phyloP scores from a whole-genome alignment of 1,140 invertebrate species.

The Harlomillsia oculata region DNA sequence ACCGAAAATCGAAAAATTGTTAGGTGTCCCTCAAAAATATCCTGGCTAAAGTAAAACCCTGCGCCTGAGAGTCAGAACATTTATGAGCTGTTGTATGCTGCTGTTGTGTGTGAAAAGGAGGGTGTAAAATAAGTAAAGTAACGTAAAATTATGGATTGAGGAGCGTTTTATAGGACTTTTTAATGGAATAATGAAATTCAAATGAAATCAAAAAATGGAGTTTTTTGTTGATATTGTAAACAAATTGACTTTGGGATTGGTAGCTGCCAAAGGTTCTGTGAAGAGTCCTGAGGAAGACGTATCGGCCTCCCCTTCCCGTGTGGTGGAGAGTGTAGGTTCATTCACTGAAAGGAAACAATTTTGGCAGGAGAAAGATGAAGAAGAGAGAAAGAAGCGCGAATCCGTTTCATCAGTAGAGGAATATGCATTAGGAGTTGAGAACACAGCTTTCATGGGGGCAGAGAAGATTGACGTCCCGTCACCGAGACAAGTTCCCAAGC shows the following conservation, averaged over 20 bases:
- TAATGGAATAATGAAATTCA: not conserved
- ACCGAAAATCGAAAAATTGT: no score
- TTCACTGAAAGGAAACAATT: slow-evolving; percentile 27
- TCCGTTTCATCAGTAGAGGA: slow-evolving; percentile 28
- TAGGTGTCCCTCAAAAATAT: no score
- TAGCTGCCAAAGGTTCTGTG: not conserved
- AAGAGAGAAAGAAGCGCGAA: slow-evolving; percentile 29
- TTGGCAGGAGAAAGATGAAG: slow-evolving; percentile 30
- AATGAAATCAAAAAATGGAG: not conserved
- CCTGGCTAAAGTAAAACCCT: no score
- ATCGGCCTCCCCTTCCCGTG: slow-evolving; percentile 28
- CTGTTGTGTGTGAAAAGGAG: no score
- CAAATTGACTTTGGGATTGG: not conserved
- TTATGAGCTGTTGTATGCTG: no score
- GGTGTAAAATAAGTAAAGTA: no score
- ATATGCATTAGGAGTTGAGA: slow-evolving; percentile 41
- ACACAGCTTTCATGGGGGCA: slow-evolving; percentile 44
- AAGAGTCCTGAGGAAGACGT: slow-evolving; percentile 12
- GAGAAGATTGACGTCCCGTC: slow-evolving; percentile 38
- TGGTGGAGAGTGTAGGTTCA: slow-evolving; percentile 29
- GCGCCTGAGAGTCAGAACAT: no score
- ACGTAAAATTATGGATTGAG: no score
- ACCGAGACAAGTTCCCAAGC: slow-evolving; percentile 15
- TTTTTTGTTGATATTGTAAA: not conserved
- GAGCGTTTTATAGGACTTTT: no score